Evolutionary conservation across 2,113 vertebrate species (phyloP).

Genomic region (Psophia crepitans): DNA sequence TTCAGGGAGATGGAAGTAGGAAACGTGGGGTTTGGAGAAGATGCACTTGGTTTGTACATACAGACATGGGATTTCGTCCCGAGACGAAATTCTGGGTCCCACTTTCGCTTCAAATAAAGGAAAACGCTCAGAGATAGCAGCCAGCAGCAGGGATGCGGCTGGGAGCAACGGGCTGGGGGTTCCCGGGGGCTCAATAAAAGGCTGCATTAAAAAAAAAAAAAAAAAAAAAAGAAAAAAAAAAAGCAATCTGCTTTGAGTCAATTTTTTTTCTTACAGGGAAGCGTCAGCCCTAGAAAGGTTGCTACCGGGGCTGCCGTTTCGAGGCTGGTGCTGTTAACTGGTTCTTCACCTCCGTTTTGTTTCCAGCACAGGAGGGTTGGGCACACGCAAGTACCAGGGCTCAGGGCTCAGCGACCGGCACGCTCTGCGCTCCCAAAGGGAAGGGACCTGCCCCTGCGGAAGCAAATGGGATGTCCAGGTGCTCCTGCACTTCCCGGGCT

Average conservation of each 20-base stretch:
- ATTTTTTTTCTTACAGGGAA: neutral
- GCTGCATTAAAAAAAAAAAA: neutral
- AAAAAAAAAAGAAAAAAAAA: too few species aligned
- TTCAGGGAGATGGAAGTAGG: neutral
- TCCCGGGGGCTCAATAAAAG: neutral
- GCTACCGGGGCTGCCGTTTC: neutral
- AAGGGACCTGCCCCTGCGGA: neutral
- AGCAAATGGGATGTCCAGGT: neutral
- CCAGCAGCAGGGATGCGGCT: neutral
- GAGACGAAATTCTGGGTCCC: neutral
- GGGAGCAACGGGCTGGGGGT: neutral
- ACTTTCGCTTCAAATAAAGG: neutral
- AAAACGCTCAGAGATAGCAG: neutral
- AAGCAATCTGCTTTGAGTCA: too few species aligned
- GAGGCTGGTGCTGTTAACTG: neutral
- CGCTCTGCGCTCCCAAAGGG: accelerated
- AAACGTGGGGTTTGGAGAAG: neutral
- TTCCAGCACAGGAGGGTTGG: neutral
- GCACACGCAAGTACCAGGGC: accelerated
- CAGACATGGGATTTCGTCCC: accelerated
- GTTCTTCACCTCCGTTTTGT: neutral
- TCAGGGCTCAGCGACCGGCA: neutral
- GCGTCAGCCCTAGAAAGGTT: neutral
- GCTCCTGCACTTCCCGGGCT: neutral
- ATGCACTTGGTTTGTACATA: neutral